Evolutionary conservation across 2,797 vertebrate species (phyloP).

Genomic region (Antrozous pallidus): DNA sequence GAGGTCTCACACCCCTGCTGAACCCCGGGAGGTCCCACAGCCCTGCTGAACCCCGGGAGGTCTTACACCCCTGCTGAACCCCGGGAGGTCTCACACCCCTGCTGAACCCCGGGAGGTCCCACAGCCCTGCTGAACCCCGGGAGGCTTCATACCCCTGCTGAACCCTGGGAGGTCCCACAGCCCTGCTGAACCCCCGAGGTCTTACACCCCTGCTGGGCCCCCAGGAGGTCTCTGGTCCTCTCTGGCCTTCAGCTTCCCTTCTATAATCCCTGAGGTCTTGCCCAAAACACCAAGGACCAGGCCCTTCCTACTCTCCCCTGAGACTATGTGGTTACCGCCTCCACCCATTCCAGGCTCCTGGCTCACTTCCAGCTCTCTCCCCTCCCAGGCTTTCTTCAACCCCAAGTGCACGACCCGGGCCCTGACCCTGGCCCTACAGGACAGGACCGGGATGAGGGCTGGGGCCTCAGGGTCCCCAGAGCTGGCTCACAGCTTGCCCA

Average conservation of each 20-base stretch:
- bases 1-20: neutral
- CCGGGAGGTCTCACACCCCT: neutral
- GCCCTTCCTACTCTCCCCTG: neutral
- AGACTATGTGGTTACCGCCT: neutral
- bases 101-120: neutral
- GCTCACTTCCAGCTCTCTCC: neutral
- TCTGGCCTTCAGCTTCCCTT: neutral
- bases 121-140: neutral
- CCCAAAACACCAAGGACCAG: neutral
- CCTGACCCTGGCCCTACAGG: neutral
- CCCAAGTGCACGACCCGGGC: neutral
- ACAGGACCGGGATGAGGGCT: neutral
- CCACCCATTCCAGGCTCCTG: neutral
- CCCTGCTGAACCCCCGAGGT: neutral
- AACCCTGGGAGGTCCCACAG: neutral
- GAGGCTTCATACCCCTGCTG: neutral
- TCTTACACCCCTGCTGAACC: neutral
- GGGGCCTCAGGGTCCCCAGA: neutral
- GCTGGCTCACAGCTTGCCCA: neutral
- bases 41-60: no score
- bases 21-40: neutral
- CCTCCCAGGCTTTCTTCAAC: neutral
- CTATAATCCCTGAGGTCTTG: neutral
- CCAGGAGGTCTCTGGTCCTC: neutral
- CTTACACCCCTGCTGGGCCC: no score